Percentiles rank a stretch among this genome's conserved stretches.
phyloP scores from a whole-genome alignment of 2,113 vertebrate genomes.

The Chlamydotis undulata region DNA sequence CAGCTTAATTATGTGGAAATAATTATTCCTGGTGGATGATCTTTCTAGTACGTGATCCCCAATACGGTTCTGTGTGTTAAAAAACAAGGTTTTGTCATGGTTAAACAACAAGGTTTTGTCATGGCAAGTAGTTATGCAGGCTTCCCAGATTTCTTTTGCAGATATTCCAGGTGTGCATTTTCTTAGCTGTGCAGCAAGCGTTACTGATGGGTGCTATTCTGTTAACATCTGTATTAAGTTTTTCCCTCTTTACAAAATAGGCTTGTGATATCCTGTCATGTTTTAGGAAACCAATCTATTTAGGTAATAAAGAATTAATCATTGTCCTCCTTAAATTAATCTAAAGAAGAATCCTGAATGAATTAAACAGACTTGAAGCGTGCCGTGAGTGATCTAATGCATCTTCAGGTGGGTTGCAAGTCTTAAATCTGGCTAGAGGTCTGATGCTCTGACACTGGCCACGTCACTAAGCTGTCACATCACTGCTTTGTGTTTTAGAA shows the following conservation, averaged over 20 bases:
- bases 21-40: background rate
- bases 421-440: background rate
- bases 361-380: background rate
- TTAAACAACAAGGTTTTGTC: background rate
- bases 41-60: background rate
- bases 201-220: background rate
- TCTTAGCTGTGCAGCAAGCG: background rate
- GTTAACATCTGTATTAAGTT: background rate
- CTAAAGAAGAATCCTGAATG: background rate
- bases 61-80: background rate
- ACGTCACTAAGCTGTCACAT: background rate
- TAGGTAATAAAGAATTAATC: background rate
- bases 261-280: background rate
- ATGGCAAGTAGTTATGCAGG: background rate
- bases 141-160: background rate
- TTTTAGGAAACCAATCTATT: background rate
- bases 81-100: background rate
- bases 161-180: background rate
- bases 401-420: background rate
- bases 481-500: background rate
- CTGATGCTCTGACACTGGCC: background rate
- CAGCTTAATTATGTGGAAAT: background rate
- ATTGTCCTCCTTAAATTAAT: background rate
- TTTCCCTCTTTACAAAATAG: background rate
- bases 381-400: background rate